A percentile compares a stretch with the other conserved stretches of the same genome.
These are phyloP conservation scores for Pantherophis vulpinus DNA, from an alignment of 2,797 vertebrate genomes.

Conservation along the genomic window DNA sequence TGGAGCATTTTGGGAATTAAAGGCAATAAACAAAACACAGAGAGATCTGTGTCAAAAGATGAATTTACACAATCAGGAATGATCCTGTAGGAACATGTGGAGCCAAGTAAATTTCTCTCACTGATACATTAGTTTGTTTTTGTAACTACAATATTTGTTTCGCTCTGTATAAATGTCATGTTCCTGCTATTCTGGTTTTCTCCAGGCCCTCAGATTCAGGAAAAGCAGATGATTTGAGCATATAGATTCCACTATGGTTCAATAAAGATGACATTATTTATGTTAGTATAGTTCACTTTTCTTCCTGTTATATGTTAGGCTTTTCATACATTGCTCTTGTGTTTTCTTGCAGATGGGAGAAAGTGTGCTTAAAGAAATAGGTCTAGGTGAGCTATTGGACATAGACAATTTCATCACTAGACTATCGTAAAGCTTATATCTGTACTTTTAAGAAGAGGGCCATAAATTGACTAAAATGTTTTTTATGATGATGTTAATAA, in stretches of 20 bases:
- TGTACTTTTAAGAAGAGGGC: constrained; percentile 28
- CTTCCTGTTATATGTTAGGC: constrained; percentile 4
- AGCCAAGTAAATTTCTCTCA: neutral
- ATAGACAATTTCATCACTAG: constrained; percentile 45
- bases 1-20: constrained; percentile 36
- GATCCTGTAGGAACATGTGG: neutral
- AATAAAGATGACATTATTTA: constrained; percentile 37
- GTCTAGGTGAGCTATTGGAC: constrained; percentile 46
- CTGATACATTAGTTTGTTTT: neutral
- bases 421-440: constrained; percentile 14
- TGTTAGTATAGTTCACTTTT: constrained; percentile 36
- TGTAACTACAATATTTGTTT: constrained; percentile 22
- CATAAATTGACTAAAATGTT: constrained; percentile 24
- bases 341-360: constrained; percentile 48
- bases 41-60: constrained; percentile 21
- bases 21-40: constrained; percentile 30
- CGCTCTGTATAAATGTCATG: neutral
- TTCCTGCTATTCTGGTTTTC: constrained; percentile 28
- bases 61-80: neutral
- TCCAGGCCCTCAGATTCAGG: constrained; percentile 1
- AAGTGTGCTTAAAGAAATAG: constrained; percentile 39
- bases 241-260: constrained; percentile 38
- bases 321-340: constrained; percentile 51
- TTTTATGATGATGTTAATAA: neutral
- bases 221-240: constrained; percentile 27